Evolutionary conservation across 2,888 invertebrate genomes (phyloP).

Genomic region (Nineta flava): DNA sequence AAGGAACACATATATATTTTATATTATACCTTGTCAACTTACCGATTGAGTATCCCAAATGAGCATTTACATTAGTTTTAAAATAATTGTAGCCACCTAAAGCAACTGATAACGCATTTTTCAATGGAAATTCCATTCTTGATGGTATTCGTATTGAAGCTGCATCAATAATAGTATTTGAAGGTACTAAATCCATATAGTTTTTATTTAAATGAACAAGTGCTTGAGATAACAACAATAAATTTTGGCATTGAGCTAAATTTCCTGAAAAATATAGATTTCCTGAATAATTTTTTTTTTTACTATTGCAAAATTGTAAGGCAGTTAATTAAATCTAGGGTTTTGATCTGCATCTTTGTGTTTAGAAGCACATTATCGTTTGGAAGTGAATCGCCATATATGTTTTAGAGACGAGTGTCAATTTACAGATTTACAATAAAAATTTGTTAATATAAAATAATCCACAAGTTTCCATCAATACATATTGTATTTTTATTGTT

Average conservation of each 20-base stretch:
- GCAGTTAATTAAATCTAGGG: too few relatives aligned
- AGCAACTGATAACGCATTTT: conserved; percentile 31
- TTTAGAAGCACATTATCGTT: too few relatives aligned
- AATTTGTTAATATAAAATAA: too few relatives aligned
- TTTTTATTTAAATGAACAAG: conserved; percentile 20
- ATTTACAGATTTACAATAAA: too few relatives aligned
- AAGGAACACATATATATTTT: neutral
- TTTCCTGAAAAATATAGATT: conserved; percentile 16
- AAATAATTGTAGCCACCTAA: conserved; percentile 41
- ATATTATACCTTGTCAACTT: conserved; percentile 1
- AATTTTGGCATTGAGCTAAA: conserved; percentile 32
- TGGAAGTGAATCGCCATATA: too few relatives aligned
- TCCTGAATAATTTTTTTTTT: too few relatives aligned
- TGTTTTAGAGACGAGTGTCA: too few relatives aligned
- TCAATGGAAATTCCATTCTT: conserved; percentile 27
- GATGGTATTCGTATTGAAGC: conserved; percentile 25
- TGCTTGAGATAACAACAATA: conserved; percentile 39
- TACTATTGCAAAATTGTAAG: too few relatives aligned
- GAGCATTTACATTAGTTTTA: conserved; percentile 33
- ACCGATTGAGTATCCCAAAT: conserved; percentile 23
- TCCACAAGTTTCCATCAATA: too few relatives aligned
- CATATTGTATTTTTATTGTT: too few relatives aligned
- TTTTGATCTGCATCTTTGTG: too few relatives aligned
- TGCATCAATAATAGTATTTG: conserved; percentile 25
- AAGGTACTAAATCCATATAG: conserved; percentile 25